phyloP scores from a whole-genome alignment of 2,888 invertebrate species.

The Phortica okadai region DNA sequence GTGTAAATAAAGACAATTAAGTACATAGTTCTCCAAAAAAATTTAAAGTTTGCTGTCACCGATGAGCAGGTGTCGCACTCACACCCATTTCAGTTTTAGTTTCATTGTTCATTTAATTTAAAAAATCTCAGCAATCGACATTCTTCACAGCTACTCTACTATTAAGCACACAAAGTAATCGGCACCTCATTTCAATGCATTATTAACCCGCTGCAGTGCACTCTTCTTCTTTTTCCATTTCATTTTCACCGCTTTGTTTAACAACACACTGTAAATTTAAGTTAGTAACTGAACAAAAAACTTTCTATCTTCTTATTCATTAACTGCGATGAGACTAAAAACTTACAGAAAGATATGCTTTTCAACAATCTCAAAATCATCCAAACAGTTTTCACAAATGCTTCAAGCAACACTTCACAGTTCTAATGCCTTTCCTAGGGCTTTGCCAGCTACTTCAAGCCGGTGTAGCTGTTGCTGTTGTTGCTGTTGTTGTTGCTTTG shows the following conservation, averaged over 20 bases:
- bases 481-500: constrained; percentile 52
- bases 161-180: not conserved
- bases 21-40: no score
- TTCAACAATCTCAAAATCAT: not conserved
- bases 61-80: not conserved
- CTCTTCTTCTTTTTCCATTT: not conserved
- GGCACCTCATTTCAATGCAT: not conserved
- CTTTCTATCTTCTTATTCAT: constrained; percentile 59
- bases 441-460: not conserved
- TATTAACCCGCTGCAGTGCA: not conserved
- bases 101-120: not conserved
- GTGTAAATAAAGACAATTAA: not conserved
- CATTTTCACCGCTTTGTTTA: constrained; percentile 38
- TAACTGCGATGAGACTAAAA: not conserved
- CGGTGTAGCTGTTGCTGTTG: constrained; percentile 13
- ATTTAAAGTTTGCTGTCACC: no score
- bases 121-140: not conserved
- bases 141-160: not conserved
- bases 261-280: constrained; percentile 41
- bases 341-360: not conserved
- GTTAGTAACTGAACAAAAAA: constrained; percentile 55
- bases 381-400: not conserved
- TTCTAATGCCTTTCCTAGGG: not conserved
- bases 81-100: not conserved
- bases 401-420: not conserved